A percentile compares a stretch with the other conserved stretches of the same genome.
Conservation (phyloP, 2,888 invertebrate species). For the Folsomia candida region DNA sequence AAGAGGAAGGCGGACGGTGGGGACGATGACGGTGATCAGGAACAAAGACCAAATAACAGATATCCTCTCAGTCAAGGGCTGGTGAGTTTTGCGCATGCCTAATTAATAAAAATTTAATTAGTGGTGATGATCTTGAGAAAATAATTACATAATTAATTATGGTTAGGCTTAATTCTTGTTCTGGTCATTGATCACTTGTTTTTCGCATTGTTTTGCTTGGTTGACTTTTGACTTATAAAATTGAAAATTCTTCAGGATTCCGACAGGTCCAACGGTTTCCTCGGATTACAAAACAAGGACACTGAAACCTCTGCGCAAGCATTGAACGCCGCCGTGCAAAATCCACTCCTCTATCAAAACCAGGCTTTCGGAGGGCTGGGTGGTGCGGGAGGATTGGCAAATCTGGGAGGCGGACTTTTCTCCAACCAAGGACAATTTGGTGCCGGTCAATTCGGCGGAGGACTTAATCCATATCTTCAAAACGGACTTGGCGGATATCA, state of each 20-base stretch:
- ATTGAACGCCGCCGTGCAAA: slow-evolving; percentile 17
- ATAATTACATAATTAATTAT: too few species aligned
- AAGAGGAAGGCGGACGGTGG: neutral
- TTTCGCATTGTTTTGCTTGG: neutral
- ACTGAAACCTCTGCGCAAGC: slow-evolving; percentile 36
- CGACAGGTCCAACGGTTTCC: slow-evolving; percentile 26
- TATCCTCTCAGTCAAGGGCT: too few species aligned
- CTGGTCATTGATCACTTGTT: too few species aligned
- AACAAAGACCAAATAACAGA: too few species aligned
- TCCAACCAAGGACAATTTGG: slow-evolving; percentile 23
- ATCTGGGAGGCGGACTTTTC: slow-evolving; percentile 29
- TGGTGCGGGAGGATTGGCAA: slow-evolving; percentile 24
- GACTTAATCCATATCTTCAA: slow-evolving; percentile 16
- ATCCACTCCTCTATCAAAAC: slow-evolving; percentile 30
- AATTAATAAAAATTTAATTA: too few species aligned
- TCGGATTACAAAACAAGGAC: slow-evolving; percentile 27
- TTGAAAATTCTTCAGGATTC: slow-evolving; percentile 9
- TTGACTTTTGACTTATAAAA: too few species aligned
- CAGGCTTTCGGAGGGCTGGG: slow-evolving; percentile 5
- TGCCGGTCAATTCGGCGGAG: slow-evolving; percentile 22
- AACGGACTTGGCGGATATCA: neutral
- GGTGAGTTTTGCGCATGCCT: too few species aligned
- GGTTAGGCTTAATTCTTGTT: too few species aligned
- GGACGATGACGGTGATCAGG: too few species aligned
- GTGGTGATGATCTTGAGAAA: too few species aligned